Evolutionary conservation across 2,113 vertebrate genomes (phyloP).

Genomic region (Corydoras maculifer): DNA sequence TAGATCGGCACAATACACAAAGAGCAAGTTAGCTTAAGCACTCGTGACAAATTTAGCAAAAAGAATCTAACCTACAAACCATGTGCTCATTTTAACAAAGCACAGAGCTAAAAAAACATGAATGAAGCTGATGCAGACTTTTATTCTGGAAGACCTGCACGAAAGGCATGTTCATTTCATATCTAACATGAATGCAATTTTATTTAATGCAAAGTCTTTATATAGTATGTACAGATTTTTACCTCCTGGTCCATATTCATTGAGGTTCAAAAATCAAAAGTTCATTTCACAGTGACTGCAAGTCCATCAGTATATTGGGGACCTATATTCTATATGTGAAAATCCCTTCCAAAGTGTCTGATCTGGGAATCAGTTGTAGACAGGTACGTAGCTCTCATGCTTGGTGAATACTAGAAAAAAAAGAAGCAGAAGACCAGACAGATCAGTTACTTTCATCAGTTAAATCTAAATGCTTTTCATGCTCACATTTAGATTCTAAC

Average conservation of each 20-base stretch:
- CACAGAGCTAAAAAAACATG: too few relatives aligned
- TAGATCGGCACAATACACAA: too few relatives aligned
- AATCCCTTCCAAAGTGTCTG: constrained; percentile 70
- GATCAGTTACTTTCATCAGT: neutral
- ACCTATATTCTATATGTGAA: constrained; percentile 67
- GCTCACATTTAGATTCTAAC: neutral
- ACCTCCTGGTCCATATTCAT: too few relatives aligned
- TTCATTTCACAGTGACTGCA: constrained; percentile 25
- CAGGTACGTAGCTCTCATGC: constrained; percentile 90
- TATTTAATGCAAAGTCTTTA: too few relatives aligned
- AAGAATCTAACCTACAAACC: too few relatives aligned
- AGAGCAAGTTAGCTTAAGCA: too few relatives aligned
- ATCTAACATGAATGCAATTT: too few relatives aligned
- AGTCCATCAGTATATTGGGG: constrained; percentile 28
- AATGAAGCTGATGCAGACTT: neutral
- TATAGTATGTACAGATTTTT: too few relatives aligned
- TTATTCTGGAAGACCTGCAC: neutral
- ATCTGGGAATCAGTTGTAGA: constrained; percentile 80
- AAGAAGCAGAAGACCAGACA: neutral
- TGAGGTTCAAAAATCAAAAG: neutral
- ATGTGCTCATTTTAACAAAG: too few relatives aligned
- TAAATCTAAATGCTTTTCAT: neutral
- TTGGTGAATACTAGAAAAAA: constrained; percentile 83
- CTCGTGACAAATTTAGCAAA: too few relatives aligned
- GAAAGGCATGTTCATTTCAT: too few relatives aligned